Evolutionary conservation across 2,888 invertebrate genomes (phyloP).

Genomic region (Oscheius myriophilus): DNA sequence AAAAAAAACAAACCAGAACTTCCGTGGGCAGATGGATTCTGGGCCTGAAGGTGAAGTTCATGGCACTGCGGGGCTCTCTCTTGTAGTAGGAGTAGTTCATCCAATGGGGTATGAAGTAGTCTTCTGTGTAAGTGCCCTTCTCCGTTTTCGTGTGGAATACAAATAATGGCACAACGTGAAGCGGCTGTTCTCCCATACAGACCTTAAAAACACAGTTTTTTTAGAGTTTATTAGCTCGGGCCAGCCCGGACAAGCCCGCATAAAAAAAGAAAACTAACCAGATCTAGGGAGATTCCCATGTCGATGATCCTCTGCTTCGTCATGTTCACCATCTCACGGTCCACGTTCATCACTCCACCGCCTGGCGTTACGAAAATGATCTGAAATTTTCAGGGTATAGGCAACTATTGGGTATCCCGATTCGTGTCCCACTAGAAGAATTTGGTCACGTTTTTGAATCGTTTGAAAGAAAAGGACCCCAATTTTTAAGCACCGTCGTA

Average conservation of each 20-base stretch:
- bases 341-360: constrained; percentile 97
- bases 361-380: constrained; percentile 98
- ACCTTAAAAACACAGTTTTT: constrained; percentile 36
- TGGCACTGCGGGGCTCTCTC: constrained; percentile 42
- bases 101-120: constrained; percentile 71
- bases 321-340: constrained; percentile 92
- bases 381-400: constrained; percentile 20
- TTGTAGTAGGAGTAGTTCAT: constrained; percentile 70
- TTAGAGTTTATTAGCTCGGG: too few relatives aligned
- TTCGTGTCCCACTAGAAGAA: not conserved
- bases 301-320: constrained; percentile 98
- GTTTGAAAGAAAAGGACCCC: too few relatives aligned
- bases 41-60: constrained; percentile 59
- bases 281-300: constrained; percentile 79
- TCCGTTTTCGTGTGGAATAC: constrained; percentile 72
- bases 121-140: constrained; percentile 31
- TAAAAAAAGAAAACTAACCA: constrained; percentile 77
- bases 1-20: constrained; percentile 35
- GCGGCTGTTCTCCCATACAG: constrained; percentile 87
- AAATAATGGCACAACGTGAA: constrained; percentile 94
- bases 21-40: constrained; percentile 62
- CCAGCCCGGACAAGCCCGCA: too few relatives aligned
- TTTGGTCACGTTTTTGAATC: too few relatives aligned
- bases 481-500: too few relatives aligned
- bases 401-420: not conserved